A percentile compares a stretch with the other conserved stretches of the same genome.
Evolutionary conservation across 2,888 invertebrate genomes (phyloP).

Genomic region (Tortrix viridana): DNA sequence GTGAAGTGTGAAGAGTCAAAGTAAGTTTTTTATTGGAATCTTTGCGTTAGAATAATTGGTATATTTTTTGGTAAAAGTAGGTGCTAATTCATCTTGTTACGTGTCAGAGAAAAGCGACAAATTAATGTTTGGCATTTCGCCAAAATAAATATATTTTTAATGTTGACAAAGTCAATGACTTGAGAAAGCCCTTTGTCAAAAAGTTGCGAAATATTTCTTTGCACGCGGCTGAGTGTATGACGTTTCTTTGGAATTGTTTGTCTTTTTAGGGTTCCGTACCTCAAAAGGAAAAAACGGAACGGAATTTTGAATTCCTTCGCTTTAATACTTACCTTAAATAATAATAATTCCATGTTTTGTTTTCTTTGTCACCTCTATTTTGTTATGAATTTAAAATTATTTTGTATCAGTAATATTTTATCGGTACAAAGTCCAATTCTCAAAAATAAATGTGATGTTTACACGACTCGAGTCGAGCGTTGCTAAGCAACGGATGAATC

Average conservation of each 20-base stretch:
- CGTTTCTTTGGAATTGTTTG: conserved; percentile 2
- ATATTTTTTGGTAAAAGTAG: background rate
- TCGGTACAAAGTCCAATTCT: background rate
- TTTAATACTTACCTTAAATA: no score
- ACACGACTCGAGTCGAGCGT: conserved; percentile 7
- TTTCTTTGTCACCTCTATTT: no score
- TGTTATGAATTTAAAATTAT: no score
- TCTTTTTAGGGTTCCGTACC: no score
- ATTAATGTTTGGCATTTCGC: conserved; percentile 17
- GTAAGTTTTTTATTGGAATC: conserved; percentile 21
- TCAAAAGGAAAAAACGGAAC: no score
- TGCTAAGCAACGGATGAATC: conserved; percentile 27
- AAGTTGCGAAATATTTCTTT: background rate
- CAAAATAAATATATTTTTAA: conserved; percentile 26
- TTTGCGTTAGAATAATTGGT: background rate
- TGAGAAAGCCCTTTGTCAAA: conserved; percentile 15
- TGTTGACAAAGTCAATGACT: conserved; percentile 26
- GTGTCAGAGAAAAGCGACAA: background rate
- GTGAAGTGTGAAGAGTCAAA: conserved; percentile 38
- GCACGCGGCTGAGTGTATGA: background rate
- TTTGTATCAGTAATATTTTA: background rate
- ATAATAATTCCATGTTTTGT: no score
- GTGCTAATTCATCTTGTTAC: no score
- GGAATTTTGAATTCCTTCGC: no score
- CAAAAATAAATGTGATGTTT: conserved; percentile 6